Evolutionary conservation across 2,888 invertebrate genomes (phyloP).

Genomic region (Lepidocyrtoides sp.): DNA sequence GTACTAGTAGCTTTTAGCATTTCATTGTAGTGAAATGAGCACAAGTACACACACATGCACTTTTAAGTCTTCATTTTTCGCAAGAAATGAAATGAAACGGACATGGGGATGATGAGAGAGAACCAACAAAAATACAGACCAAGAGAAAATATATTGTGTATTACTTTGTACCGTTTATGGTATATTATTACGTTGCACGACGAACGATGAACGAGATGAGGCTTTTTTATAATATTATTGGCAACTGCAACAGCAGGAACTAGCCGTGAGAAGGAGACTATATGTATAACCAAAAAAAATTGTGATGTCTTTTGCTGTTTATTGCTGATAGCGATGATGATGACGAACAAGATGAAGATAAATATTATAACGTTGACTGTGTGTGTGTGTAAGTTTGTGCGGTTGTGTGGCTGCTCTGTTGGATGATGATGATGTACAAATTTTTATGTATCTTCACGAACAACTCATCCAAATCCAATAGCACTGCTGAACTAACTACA

Average conservation of each 20-base stretch:
- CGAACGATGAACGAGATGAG: not conserved
- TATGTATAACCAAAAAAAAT: too few relatives aligned
- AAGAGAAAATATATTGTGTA: not conserved
- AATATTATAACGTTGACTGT: not conserved
- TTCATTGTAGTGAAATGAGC: not conserved
- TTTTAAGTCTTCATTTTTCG: not conserved
- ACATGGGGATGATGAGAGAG: too few relatives aligned
- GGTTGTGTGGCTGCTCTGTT: too few relatives aligned
- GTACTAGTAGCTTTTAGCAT: not conserved
- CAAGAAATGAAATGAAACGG: not conserved
- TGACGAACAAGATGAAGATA: not conserved
- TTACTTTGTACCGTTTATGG: not conserved
- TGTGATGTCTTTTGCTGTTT: not conserved
- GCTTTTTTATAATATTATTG: too few relatives aligned
- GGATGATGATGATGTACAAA: too few relatives aligned
- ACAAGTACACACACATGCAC: slow-evolving; percentile 15
- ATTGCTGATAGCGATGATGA: not conserved
- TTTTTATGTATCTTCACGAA: slow-evolving; percentile 4
- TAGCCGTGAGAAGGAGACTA: too few relatives aligned
- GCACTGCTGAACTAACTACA: too few relatives aligned
- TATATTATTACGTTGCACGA: not conserved
- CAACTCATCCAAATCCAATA: too few relatives aligned
- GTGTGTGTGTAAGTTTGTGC: too few relatives aligned
- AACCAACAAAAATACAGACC: not conserved
- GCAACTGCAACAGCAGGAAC: too few relatives aligned